Base-by-base conservation (phyloP, 2,797 vertebrate species). In the Xenops minutus region DNA sequence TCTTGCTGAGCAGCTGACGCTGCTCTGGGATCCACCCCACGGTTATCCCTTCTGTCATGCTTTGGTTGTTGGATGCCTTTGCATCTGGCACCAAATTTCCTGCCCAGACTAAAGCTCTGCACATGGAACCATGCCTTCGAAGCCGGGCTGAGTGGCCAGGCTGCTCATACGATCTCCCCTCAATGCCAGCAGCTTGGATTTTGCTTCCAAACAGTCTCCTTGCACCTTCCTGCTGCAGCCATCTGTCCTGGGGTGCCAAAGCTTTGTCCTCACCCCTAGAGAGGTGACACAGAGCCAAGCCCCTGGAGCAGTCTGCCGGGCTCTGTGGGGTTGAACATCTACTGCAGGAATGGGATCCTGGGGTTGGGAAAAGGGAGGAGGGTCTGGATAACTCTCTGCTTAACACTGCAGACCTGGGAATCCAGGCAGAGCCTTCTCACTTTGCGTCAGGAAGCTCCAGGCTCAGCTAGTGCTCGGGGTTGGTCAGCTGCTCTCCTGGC, bases 131-230 rank as follows among this genome's bases (percentile, higher is more conserved):
- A 5, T 86, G 94, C 90, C 94, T 63, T 41, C 6, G 27, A 88
- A 95, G 97, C 85, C 9, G 56, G 78, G 92, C 96, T 95, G 90
- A 92, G 96, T 90, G 94, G 91, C 97, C 94, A 86, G 95, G 94
- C 91, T 93, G 83, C 93, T 95, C 92, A 76, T 62, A 89, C 17
- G 0, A 34, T 79, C 63, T 39, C 74, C 87, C 74, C 51, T 30
- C 2, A 1, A 55, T 81, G 80, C 85, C 83, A 78, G 85, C 36
- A 95, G 61, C 81, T 69, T 1, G 41, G 52, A 34, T 74, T 27
- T 81, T 1, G 0, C 32, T 66, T 20, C 34, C 68, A 15, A 27
- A 2, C 44, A 43, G 68, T 58, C 81, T 62, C 69, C 82, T 55
- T 9, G 14, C 52, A 36, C 49, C 91, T 81, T 26, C 55, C 56